Evolutionary conservation across 2,113 vertebrate species (phyloP).

Genomic region (Engystomops pustulosus): DNA sequence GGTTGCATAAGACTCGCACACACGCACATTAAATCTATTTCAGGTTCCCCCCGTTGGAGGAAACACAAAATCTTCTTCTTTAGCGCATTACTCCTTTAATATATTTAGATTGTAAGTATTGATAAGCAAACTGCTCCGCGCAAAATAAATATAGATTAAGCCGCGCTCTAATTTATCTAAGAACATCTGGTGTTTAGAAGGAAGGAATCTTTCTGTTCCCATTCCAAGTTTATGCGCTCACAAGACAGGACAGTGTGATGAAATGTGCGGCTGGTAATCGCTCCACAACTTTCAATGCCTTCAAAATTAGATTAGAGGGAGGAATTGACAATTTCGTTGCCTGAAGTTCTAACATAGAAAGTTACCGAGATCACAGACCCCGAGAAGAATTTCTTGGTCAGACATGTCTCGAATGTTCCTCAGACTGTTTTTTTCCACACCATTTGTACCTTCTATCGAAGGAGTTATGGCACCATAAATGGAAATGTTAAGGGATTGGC

Average conservation of each 20-base stretch:
- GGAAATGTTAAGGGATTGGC: no score
- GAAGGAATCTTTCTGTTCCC: not conserved
- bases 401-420: no score
- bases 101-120: constrained; percentile 31
- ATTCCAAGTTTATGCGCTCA: constrained; percentile 30
- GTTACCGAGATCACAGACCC: not conserved
- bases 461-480: no score
- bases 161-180: constrained; percentile 29
- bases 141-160: constrained; percentile 54
- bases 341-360: not conserved
- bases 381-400: no score
- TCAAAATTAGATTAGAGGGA: not conserved
- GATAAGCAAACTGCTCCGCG: constrained; percentile 21
- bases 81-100: not conserved
- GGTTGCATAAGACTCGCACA: not conserved
- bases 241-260: constrained; percentile 35
- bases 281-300: constrained; percentile 8
- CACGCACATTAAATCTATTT: constrained; percentile 25
- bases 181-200: constrained; percentile 53
- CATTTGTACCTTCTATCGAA: no score
- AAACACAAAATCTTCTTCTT: not conserved
- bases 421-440: no score
- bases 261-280: constrained; percentile 40
- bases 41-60: not conserved
- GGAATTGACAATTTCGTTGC: not conserved